These are phyloP conservation scores for Thecophora atra DNA, from an alignment of 2,888 invertebrate genomes.

Conservation along the genomic window DNA sequence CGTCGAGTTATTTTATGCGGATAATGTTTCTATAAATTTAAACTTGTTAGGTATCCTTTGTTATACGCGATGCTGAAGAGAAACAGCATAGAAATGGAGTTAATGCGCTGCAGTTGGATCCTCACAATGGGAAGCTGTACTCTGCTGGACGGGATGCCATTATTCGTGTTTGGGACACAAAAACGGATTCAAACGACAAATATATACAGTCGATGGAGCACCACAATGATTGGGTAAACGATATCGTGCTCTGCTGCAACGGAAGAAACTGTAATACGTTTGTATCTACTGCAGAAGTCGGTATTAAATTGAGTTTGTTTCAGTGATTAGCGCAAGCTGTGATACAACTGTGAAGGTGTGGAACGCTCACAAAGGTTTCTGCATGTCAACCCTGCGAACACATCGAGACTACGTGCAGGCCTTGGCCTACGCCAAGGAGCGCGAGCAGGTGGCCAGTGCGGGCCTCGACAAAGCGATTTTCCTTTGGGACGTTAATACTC, in stretches of 20 bases:
- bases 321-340: conserved; percentile 98
- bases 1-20: too few species aligned
- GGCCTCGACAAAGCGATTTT: conserved; percentile 97
- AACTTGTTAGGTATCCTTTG: conserved; percentile 86
- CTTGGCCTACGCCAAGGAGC: conserved; percentile 95
- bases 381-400: conserved; percentile 97
- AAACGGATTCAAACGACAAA: conserved; percentile 72
- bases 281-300: background rate
- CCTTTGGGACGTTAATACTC: conserved; percentile 97
- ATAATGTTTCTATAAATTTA: too few species aligned
- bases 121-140: conserved; percentile 85
- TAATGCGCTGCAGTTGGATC: conserved; percentile 94
- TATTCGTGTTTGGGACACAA: conserved; percentile 89
- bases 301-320: background rate
- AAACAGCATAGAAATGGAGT: conserved; percentile 93
- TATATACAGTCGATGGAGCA: conserved; percentile 98
- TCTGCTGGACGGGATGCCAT: conserved; percentile 94
- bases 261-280: conserved; percentile 84
- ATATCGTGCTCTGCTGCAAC: conserved; percentile 96
- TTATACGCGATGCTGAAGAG: conserved; percentile 96
- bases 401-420: conserved; percentile 99
- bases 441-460: conserved; percentile 94
- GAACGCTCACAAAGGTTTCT: conserved; percentile 99
- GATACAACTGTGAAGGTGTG: conserved; percentile 99
- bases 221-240: conserved; percentile 99